phyloP scores from a whole-genome alignment of 2,797 vertebrate genomes.

The Okamejei kenojei region DNA sequence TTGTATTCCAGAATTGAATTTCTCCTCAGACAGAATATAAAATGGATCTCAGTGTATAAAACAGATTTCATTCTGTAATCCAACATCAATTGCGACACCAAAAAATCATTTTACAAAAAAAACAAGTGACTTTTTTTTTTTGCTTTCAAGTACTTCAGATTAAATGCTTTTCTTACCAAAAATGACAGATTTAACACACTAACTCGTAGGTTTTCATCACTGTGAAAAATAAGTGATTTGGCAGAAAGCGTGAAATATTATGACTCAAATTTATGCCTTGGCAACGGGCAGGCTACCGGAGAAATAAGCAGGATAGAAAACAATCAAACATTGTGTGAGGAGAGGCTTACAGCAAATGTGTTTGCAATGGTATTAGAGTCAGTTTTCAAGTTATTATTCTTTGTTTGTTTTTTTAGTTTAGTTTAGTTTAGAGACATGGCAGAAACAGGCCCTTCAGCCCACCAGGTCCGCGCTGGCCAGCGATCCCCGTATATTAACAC shows the following conservation, averaged over 20 bases:
- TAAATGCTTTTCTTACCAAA: conserved; percentile 8
- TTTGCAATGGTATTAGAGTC: neutral
- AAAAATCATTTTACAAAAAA: neutral
- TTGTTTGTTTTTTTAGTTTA: too few relatives aligned
- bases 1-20: conserved; percentile 25
- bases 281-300: neutral
- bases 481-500: too few relatives aligned
- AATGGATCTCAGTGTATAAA: conserved; percentile 14
- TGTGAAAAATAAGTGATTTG: neutral
- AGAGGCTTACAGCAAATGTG: neutral
- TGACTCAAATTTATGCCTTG: neutral
- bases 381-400: neutral
- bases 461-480: too few relatives aligned
- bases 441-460: too few relatives aligned
- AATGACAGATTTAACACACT: conserved; percentile 26
- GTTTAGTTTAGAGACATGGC: too few relatives aligned
- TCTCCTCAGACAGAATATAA: conserved; percentile 14
- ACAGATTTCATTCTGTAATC: conserved; percentile 19
- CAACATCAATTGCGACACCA: neutral
- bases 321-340: neutral
- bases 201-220: neutral
- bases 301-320: conserved; percentile 20
- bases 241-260: neutral
- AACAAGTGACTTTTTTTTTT: neutral
- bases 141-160: neutral